Base-by-base conservation (phyloP, 92 coral and sea anemone species). In the Diadumene lineata region DNA sequence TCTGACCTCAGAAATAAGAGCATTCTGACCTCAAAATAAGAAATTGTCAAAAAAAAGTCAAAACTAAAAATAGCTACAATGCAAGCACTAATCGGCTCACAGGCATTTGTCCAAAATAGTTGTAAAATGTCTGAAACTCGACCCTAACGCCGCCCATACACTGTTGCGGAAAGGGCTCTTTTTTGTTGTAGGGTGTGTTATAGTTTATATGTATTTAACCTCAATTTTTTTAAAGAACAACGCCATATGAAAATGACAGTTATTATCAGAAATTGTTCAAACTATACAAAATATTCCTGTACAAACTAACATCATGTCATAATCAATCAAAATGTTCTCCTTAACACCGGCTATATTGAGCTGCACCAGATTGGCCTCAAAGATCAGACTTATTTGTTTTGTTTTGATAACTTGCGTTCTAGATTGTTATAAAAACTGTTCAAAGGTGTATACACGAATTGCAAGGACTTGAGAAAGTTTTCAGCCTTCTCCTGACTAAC, bases 1-100 rank as follows among this genome's bases (percentile, higher is more conserved):
- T 28, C 50, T 72, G 77, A 72, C 77, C 77, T 56, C 77, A 56
- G 56, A 43, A 56, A n/a, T n/a, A n/a, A n/a, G n/a, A n/a, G n/a
- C n/a, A n/a, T n/a, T n/a, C n/a, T n/a, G n/a, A n/a, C n/a, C 53
- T 72, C 46, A 55, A 48, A 56, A 72, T 56, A 48, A 62, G 34
- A 72, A 61, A 56, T 30, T 65, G 44, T 29, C 68, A 62, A 15
- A 19, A n/a, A n/a, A 16, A 28, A 62, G 29, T 67, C 17, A 53
- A 38, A 30, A 46, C 6, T 72, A 72, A 72, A 72, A 48, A 72
- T 72, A 72, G 77, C 31, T n/a, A 11, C n/a, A n/a, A n/a, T n/a
- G n/a, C n/a, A n/a, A n/a, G n/a, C n/a, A 53, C 50, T 50, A 55
- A 53, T 72, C 68, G 68, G 21, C 68, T 62, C 68, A 62, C 43